A percentile compares a stretch with the other conserved stretches of the same genome.
Evolutionary conservation across 2,113 vertebrate genomes (phyloP).

Genomic region (Hydropotes inermis): DNA sequence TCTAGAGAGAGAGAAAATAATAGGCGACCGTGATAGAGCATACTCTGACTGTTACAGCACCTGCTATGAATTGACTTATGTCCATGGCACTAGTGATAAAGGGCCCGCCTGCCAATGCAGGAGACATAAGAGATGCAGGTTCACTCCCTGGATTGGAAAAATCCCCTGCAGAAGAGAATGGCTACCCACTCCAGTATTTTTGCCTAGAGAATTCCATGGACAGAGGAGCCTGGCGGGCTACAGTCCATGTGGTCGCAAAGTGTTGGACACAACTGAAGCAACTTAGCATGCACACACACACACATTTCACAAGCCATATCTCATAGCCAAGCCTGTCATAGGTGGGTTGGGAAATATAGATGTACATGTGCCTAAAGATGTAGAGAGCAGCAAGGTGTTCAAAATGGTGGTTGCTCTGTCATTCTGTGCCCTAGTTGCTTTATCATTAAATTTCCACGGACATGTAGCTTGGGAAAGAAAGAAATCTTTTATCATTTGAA

Average conservation of each 20-base stretch:
- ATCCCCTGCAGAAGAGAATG: neutral
- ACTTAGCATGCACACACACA: neutral
- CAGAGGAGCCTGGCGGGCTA: neutral
- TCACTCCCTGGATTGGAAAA: neutral
- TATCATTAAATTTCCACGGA: rapidly evolving
- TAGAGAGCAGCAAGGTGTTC: neutral
- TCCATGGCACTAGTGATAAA: neutral
- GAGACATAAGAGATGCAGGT: neutral
- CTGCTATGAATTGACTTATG: neutral
- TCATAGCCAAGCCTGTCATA: neutral
- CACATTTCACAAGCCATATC: neutral
- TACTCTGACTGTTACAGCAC: neutral
- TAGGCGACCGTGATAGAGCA: rapidly evolving
- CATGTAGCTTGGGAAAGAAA: neutral
- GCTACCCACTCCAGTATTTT: neutral
- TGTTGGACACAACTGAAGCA: neutral
- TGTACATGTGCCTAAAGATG: neutral
- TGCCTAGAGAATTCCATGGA: neutral
- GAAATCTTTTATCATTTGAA: neutral
- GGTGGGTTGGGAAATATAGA: neutral
- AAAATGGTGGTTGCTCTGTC: no score
- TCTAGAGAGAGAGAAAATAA: neutral
- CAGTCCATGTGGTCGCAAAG: neutral
- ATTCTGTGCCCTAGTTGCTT: rapidly evolving
- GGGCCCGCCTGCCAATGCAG: neutral